Evolutionary conservation across 1,140 invertebrate genomes (phyloP).

Genomic region (Gonatopus flavifemur): DNA sequence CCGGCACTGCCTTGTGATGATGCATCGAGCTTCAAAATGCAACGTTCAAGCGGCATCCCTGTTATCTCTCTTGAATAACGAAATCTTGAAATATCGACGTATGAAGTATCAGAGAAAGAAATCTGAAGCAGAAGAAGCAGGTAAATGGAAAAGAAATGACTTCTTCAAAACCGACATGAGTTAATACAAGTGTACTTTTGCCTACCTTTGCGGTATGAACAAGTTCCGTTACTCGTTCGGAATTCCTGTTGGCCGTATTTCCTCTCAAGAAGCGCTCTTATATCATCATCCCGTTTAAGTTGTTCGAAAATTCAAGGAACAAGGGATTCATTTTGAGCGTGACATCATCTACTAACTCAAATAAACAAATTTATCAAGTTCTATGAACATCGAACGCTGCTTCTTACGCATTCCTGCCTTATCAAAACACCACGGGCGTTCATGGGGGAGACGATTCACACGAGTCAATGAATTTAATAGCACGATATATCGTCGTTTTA

Average conservation of each 20-base stretch:
- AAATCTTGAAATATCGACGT: not conserved
- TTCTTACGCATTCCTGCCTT: too few relatives aligned
- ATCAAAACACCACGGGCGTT: too few relatives aligned
- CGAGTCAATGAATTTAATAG: too few relatives aligned
- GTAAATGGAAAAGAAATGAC: too few relatives aligned
- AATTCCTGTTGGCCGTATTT: constrained; percentile 11
- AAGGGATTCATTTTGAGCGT: not conserved
- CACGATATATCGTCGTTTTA: too few relatives aligned
- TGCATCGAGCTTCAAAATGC: constrained; percentile 15
- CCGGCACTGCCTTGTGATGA: too few relatives aligned
- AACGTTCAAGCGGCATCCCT: too few relatives aligned
- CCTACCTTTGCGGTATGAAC: constrained; percentile 8
- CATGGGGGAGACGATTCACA: too few relatives aligned
- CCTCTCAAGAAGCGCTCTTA: not conserved
- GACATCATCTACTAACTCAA: not conserved
- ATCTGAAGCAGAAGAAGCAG: constrained; percentile 6
- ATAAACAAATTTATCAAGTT: not conserved
- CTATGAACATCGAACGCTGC: not conserved
- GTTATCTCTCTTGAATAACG: constrained; percentile 24
- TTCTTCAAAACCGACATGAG: too few relatives aligned
- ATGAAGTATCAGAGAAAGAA: not conserved
- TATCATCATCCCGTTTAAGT: not conserved
- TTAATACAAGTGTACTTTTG: too few relatives aligned
- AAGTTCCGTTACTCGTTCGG: constrained; percentile 27
- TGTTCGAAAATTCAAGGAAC: not conserved